Conservation (phyloP, 2,797 vertebrate species). For the Cirrhinus mrigala region DNA sequence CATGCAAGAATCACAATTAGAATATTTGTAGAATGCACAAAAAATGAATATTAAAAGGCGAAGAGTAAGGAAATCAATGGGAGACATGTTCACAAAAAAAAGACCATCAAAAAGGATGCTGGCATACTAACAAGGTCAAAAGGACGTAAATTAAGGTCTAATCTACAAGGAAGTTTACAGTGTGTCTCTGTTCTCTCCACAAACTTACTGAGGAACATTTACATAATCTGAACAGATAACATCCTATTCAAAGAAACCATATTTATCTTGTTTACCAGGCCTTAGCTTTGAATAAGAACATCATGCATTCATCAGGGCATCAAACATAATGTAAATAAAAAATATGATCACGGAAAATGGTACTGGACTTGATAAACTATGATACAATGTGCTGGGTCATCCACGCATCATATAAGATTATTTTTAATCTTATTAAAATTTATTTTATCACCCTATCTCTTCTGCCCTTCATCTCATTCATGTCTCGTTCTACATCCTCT, state of each 20-base stretch:
- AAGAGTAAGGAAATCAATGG: too few species aligned
- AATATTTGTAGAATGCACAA: background rate
- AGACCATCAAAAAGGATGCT: background rate
- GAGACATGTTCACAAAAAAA: background rate
- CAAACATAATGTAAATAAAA: background rate
- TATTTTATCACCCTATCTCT: background rate
- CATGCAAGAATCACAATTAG: background rate
- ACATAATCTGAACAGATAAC: constrained; percentile 32
- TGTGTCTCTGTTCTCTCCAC: background rate
- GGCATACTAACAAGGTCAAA: background rate
- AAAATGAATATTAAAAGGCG: background rate
- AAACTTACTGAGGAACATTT: constrained; percentile 31
- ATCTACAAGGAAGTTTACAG: background rate
- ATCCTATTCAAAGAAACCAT: background rate
- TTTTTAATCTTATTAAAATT: background rate
- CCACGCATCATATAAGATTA: background rate
- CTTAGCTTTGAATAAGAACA: background rate
- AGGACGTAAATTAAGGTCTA: background rate
- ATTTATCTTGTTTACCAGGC: background rate
- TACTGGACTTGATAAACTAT: background rate
- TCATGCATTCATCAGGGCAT: background rate
- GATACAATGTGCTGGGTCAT: background rate
- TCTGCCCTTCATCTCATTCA: constrained; percentile 13
- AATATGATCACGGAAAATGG: background rate
- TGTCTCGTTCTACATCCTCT: background rate